A percentile compares a stretch with the other conserved stretches of the same genome.
These are phyloP conservation scores for Eulemur mongoz DNA, from an alignment of 2,797 vertebrate species.

Conservation along the genomic window DNA sequence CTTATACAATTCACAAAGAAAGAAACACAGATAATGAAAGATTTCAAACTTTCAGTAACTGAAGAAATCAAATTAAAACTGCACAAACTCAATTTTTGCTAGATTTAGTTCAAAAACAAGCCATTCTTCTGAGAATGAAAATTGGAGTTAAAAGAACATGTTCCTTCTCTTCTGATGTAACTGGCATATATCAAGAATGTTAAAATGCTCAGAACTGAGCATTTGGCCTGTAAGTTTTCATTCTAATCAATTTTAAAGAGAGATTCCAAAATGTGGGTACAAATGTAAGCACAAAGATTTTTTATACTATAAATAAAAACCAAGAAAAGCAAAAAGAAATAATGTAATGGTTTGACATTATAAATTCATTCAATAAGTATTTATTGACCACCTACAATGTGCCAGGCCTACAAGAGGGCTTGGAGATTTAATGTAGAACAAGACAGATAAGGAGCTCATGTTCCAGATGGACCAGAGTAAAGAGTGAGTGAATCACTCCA, in stretches of 20 bases:
- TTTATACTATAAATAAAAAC: not conserved
- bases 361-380: not conserved
- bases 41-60: not conserved
- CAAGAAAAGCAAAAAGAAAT: not conserved
- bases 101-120: conserved; percentile 36
- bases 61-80: conserved; percentile 21
- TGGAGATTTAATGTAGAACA: not conserved
- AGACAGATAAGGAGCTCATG: not conserved
- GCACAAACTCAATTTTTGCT: not conserved
- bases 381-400: not conserved
- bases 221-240: not conserved
- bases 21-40: not conserved
- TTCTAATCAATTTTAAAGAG: not conserved
- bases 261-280: conserved; percentile 7
- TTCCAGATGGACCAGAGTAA: not conserved
- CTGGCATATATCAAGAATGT: not conserved
- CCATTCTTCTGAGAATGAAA: not conserved
- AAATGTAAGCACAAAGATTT: not conserved
- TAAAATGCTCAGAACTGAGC: not conserved
- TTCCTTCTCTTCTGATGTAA: not conserved
- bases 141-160: not conserved
- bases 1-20: not conserved
- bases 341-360: not conserved
- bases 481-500: not conserved
- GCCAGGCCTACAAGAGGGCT: not conserved